A percentile compares a stretch with the other conserved stretches of the same genome.
Conservation (phyloP, 2,797 vertebrate species). For the Lycodopsis pacificus region DNA sequence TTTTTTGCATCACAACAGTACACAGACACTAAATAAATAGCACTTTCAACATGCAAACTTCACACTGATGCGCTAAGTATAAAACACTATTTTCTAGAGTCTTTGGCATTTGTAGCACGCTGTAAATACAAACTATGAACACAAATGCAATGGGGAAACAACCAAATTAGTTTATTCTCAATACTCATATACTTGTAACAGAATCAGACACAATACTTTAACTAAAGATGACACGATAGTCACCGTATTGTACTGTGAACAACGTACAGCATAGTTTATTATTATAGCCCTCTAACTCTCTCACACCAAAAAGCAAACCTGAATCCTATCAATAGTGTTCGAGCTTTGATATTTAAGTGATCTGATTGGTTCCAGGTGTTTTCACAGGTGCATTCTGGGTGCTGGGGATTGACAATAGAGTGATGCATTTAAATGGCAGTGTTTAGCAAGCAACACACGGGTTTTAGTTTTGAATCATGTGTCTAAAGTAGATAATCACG, state of each 20-base stretch:
- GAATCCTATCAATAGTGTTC: not conserved
- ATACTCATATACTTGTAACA: not conserved
- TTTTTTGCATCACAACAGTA: not conserved
- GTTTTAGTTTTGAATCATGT: not conserved
- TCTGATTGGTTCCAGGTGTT: not conserved
- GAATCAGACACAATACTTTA: not conserved
- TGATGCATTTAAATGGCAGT: not conserved
- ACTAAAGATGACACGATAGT: not conserved
- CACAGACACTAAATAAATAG: not conserved
- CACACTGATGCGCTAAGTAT: not conserved
- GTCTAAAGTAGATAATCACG: not conserved
- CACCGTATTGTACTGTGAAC: not conserved
- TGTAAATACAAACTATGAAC: constrained; percentile 4
- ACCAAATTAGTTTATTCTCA: not conserved
- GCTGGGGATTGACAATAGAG: too few species aligned
- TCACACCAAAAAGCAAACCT: not conserved
- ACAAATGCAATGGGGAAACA: not conserved
- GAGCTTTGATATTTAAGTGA: not conserved
- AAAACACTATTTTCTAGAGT: not conserved
- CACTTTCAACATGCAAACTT: not conserved
- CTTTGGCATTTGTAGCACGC: not conserved
- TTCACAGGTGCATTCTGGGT: not conserved
- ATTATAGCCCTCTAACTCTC: not conserved
- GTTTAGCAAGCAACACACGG: not conserved
- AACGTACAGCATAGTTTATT: not conserved